These are phyloP conservation scores for Cephus spinipes DNA, from an alignment of 2,888 invertebrate species.

Conservation along the genomic window DNA sequence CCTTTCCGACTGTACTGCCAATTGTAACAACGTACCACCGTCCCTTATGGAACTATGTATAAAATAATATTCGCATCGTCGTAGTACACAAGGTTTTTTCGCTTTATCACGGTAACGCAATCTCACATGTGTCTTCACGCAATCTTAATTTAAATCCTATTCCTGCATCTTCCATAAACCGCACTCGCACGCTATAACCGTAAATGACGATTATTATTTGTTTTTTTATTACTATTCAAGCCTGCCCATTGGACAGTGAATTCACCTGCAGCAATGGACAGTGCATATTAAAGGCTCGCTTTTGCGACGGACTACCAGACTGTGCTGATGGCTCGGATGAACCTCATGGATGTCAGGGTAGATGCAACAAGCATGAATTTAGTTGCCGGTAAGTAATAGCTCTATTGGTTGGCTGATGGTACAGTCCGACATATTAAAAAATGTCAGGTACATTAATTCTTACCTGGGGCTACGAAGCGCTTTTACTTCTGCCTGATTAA, in stretches of 20 bases:
- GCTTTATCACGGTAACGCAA: background rate
- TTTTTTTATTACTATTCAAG: slow-evolving; percentile 51
- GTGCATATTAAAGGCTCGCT: slow-evolving; percentile 72
- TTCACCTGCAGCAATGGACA: slow-evolving; percentile 73
- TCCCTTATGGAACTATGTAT: background rate
- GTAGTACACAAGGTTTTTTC: background rate
- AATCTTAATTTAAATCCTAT: background rate
- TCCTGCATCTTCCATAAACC: background rate
- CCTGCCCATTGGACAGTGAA: slow-evolving; percentile 70
- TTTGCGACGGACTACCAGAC: slow-evolving; percentile 77
- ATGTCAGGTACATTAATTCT: background rate
- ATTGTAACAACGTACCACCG: background rate
- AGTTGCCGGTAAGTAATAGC: slow-evolving; percentile 56
- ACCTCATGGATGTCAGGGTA: slow-evolving; percentile 69
- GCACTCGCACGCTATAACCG: background rate
- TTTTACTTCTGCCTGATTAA: background rate
- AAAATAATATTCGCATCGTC: background rate
- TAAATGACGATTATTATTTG: no score
- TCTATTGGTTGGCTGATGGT: background rate
- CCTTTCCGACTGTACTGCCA: background rate
- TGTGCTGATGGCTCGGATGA: slow-evolving; percentile 79
- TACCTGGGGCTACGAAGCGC: background rate
- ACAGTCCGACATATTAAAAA: background rate
- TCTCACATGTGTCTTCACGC: background rate
- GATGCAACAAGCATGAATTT: slow-evolving; percentile 63